Evolutionary conservation across 2,113 vertebrate species (phyloP).

Genomic region (Nothoprocta pentlandii): DNA sequence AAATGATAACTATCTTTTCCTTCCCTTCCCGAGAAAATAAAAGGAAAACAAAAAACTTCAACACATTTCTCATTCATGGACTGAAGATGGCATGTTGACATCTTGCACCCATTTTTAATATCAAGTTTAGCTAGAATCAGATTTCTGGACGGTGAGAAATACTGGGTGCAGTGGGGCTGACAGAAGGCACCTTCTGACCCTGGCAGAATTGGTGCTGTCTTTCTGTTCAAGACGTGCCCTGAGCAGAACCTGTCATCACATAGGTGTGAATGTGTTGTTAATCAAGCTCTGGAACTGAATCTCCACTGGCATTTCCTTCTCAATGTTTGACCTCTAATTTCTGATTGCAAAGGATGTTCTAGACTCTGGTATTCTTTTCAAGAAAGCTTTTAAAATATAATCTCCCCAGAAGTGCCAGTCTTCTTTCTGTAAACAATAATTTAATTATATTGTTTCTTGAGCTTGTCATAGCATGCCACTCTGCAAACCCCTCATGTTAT

Average conservation of each 20-base stretch:
- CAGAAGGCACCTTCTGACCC: neutral
- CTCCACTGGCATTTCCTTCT: neutral
- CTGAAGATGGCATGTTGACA: neutral
- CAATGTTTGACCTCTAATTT: neutral
- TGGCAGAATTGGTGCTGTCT: neutral
- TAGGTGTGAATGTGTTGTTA: neutral
- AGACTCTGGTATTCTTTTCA: neutral
- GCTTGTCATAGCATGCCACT: slow-evolving; percentile 27
- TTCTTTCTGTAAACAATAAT: slow-evolving; percentile 54
- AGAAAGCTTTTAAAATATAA: slow-evolving; percentile 16
- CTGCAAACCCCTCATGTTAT: neutral
- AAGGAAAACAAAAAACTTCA: neutral
- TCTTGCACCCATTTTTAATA: neutral
- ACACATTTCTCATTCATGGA: neutral
- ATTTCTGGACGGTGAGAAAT: neutral
- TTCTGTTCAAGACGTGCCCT: neutral
- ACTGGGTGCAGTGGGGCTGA: neutral
- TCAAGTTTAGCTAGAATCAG: neutral
- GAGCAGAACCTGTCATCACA: neutral
- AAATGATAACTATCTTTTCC: neutral
- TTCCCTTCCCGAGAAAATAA: neutral
- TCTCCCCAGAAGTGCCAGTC: slow-evolving; percentile 16
- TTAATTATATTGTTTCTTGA: slow-evolving; percentile 55
- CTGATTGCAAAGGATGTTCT: neutral
- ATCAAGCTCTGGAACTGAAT: neutral